Conservation (phyloP, 2,888 invertebrate species). For the Antitype chi region DNA sequence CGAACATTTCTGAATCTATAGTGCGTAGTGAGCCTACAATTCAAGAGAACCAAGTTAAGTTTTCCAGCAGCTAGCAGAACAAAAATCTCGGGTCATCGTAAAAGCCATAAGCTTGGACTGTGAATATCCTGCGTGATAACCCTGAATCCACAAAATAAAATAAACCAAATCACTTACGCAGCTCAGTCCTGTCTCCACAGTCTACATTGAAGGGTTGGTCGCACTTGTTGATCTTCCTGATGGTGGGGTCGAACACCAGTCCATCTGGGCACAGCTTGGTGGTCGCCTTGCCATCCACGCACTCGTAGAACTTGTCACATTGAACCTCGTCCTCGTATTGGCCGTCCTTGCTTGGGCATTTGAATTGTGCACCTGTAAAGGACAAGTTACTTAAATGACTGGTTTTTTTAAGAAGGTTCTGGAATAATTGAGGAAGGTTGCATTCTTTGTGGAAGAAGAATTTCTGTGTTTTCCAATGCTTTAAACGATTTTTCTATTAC, state of each 20-base stretch:
- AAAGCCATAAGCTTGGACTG: not conserved
- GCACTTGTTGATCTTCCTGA: conserved; percentile 97
- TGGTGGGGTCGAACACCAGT: conserved; percentile 96
- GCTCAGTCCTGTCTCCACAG: conserved; percentile 96
- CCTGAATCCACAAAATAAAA: not conserved
- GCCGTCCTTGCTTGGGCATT: conserved; percentile 95
- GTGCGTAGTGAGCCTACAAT: not conserved
- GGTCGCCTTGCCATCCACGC: conserved; percentile 93
- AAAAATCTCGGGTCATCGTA: not conserved
- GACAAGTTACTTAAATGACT: not conserved
- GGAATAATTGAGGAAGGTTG: not conserved
- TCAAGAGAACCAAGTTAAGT: not conserved
- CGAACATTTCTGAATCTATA: not conserved
- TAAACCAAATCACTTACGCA: conserved; percentile 93
- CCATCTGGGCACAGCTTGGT: conserved; percentile 97
- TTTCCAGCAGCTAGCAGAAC: not conserved
- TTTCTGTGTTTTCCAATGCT: not conserved
- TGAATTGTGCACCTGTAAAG: conserved; percentile 90
- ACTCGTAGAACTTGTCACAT: conserved; percentile 97
- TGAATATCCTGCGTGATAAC: not conserved
- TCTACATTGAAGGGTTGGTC: conserved; percentile 98
- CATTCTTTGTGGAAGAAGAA: conserved; percentile 24
- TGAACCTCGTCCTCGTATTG: conserved; percentile 95
- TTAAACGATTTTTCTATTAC: not conserved
- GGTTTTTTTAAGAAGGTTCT: not conserved